phyloP scores from a whole-genome alignment of 1,140 invertebrate species.

The Drosophila dunni region DNA sequence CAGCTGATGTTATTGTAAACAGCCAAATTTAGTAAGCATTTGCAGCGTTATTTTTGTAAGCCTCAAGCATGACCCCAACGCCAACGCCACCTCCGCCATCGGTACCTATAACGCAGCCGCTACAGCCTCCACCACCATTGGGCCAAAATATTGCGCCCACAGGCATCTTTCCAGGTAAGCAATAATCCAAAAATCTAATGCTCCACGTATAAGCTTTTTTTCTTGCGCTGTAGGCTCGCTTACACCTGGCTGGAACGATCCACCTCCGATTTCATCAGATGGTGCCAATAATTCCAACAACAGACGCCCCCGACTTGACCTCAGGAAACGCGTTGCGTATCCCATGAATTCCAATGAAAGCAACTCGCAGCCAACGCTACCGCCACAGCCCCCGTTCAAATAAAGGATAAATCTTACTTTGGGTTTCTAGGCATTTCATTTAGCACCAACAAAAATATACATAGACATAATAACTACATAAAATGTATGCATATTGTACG shows the following conservation, averaged over 20 bases:
- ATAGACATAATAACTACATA: conserved; percentile 28
- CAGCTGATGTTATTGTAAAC: conserved; percentile 29
- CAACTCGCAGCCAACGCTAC: conserved; percentile 14
- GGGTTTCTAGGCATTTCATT: conserved; percentile 14
- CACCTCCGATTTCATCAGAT: conserved; percentile 62
- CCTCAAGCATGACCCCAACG: conserved; percentile 44
- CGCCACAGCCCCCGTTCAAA: conserved; percentile 20
- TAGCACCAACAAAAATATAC: conserved; percentile 37
- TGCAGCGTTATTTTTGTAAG: neutral
- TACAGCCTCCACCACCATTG: conserved; percentile 56
- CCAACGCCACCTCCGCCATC: conserved; percentile 29
- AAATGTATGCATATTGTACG: neutral
- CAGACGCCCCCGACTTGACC: conserved; percentile 69
- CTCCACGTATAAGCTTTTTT: neutral
- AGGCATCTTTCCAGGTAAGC: conserved; percentile 62
- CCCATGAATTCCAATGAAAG: conserved; percentile 51
- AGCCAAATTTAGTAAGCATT: neutral
- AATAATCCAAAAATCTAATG: neutral
- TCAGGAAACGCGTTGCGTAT: conserved; percentile 76
- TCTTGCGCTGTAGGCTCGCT: conserved; percentile 51
- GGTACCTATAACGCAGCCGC: conserved; percentile 2
- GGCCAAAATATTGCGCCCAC: conserved; percentile 60
- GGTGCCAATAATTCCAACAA: conserved; percentile 25
- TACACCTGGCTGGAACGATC: conserved; percentile 82
- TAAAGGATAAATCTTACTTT: neutral